A percentile compares a stretch with the other conserved stretches of the same genome.
Conservation (phyloP, 2,888 invertebrate genomes). For the Pecten maximus region DNA sequence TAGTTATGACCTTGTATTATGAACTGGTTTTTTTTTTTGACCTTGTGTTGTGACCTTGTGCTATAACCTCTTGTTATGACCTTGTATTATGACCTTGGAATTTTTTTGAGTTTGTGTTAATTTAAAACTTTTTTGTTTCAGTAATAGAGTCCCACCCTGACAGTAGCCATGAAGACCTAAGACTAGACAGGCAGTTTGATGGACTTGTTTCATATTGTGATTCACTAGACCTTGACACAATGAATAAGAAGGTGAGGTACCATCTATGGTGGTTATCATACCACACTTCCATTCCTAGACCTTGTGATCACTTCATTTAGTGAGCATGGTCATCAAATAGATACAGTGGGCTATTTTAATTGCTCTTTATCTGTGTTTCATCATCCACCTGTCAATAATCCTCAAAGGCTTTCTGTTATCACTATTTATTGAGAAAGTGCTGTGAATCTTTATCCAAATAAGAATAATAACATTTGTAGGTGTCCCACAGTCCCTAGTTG, state of each 20-base stretch:
- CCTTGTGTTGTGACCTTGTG: background rate
- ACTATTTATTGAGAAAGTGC: no score
- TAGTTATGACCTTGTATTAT: background rate
- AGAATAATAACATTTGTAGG: no score
- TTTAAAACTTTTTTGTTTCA: slow-evolving; percentile 59
- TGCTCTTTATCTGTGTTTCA: no score
- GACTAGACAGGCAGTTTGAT: slow-evolving; percentile 93
- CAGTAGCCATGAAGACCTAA: slow-evolving; percentile 91
- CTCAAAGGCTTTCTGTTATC: no score
- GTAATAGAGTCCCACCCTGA: slow-evolving; percentile 98
- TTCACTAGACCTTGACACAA: slow-evolving; percentile 87
- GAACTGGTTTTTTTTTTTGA: background rate
- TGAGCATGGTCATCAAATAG: no score
- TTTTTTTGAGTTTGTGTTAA: background rate
- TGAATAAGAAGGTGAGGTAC: slow-evolving; percentile 87
- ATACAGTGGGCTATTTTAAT: no score
- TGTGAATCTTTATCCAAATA: no score
- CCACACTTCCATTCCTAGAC: background rate
- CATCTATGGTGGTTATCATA: background rate
- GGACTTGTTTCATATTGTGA: slow-evolving; percentile 89
- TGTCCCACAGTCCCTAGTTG: no score
- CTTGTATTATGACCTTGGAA: background rate
- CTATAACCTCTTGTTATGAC: background rate
- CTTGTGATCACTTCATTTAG: background rate
- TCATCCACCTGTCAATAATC: no score